Evolutionary conservation across 2,888 invertebrate genomes (phyloP), one percentile per base, ranked within the genome.

Genomic region (Dicyrtomina minuta): DNA sequence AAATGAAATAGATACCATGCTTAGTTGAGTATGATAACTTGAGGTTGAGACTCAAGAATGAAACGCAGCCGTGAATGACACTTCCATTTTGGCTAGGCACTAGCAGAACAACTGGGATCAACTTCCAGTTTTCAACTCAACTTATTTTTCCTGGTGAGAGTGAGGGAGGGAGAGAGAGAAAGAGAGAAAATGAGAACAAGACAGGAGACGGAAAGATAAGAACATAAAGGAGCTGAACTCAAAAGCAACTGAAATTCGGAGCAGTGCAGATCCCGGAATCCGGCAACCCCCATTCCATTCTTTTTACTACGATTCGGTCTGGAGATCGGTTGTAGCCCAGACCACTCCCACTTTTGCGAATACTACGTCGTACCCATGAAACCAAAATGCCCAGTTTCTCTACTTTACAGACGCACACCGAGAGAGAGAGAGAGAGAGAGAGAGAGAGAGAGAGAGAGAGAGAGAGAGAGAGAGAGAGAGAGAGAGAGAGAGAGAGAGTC

Each of bases 281-380:
- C 71, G 70, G 73, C 62, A 70, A 68, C 73, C 68, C 65, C 65
- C 59, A 68, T 68, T 68, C 68, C 74, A 73, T 73, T 76, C 71
- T 75, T 73, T n/a, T 74, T 77, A 77, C 77, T 74, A 77, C 76
- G 73, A 76, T 73, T 73, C 71, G 73, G 73, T 72, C 71, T 72
- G 68, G 60, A 74, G 68, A 74, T 72, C 75, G 73, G 77, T 77
- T 77, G 77, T 77, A 77, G 74, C 72, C 59, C 60, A 72, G 68
- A 70, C 77, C 74, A 74, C 77, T 70, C 77, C 77, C 73, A 70
- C 70, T 71, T 71, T 71, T 62, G 53, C 64, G 46, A 66, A 62
- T 64, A 70, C 72, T 72, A 61, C 66, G 60, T 69, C 59, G 53
- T 61, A 61, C 62, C n/a, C n/a, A n/a, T n/a, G n/a, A n/a, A n/a